Percentiles rank a stretch among this genome's conserved stretches.
phyloP scores from a whole-genome alignment of 2,797 vertebrate species.

The Gallirallus australis region DNA sequence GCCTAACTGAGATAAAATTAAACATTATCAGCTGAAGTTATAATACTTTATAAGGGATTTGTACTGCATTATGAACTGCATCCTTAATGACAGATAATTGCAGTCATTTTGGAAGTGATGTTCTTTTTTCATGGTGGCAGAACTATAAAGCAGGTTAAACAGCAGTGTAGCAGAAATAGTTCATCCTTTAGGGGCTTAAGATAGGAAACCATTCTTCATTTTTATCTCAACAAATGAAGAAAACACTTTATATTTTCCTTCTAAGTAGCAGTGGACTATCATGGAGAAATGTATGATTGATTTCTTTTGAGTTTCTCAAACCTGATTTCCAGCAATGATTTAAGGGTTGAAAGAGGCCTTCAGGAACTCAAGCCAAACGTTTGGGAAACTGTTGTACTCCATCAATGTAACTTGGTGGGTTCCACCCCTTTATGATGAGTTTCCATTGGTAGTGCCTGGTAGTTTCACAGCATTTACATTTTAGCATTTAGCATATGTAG shows the following conservation, averaged over 20 bases:
- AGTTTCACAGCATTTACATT: not conserved
- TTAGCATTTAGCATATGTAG: not conserved
- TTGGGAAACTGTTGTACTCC: not conserved
- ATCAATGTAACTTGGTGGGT: not conserved
- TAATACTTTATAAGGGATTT: not conserved
- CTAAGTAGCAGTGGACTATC: not conserved
- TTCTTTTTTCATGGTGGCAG: not conserved
- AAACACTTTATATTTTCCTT: not conserved
- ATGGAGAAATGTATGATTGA: not conserved
- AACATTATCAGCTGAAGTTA: not conserved
- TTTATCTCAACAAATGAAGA: not conserved
- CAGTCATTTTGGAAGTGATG: not conserved
- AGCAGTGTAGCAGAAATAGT: not conserved
- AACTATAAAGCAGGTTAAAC: not conserved
- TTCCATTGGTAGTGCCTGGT: not conserved
- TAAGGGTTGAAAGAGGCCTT: not conserved
- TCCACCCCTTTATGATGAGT: not conserved
- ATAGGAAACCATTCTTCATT: not conserved
- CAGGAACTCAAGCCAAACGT: not conserved
- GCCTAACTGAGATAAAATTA: not conserved
- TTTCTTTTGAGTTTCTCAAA: not conserved
- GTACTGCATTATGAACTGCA: not conserved
- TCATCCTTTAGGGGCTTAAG: not conserved
- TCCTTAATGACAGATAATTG: not conserved
- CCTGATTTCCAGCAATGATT: not conserved